Conservation (phyloP, 1,140 invertebrate species). For the Acyrthosiphon pisum region DNA sequence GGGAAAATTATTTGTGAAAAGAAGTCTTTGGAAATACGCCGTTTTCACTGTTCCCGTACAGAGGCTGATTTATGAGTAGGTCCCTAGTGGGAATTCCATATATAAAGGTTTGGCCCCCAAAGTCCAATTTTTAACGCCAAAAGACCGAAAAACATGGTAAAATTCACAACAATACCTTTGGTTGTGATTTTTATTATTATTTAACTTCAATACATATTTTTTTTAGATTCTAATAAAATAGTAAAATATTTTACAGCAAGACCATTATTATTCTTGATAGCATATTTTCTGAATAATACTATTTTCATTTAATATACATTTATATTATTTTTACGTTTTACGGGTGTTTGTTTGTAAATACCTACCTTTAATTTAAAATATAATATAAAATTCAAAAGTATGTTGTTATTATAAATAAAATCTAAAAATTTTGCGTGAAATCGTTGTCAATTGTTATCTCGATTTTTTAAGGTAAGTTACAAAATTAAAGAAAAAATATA, state of each 20-base stretch:
- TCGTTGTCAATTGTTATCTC: no score
- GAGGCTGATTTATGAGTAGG: neutral
- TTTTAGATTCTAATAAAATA: neutral
- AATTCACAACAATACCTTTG: neutral
- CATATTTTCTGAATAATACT: neutral
- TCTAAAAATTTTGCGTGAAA: neutral
- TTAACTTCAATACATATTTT: neutral
- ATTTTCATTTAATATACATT: no score
- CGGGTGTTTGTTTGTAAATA: no score
- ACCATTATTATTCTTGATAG: neutral
- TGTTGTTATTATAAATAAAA: neutral
- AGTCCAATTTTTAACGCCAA: conserved; percentile 29
- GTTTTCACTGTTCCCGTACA: neutral
- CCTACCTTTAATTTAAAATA: no score
- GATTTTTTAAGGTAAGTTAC: no score
- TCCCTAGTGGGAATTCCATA: neutral
- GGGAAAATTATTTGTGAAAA: conserved; percentile 32
- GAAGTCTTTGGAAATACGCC: conserved; percentile 7
- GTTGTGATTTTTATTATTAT: conserved; percentile 32
- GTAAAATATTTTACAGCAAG: neutral
- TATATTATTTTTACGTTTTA: no score
- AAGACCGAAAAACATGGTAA: neutral
- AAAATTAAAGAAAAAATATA: no score
- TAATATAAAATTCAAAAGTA: neutral
- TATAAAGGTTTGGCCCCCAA: neutral